These are phyloP conservation scores for Cataglyphis livida DNA, from an alignment of 2,888 invertebrate genomes.

Conservation along the genomic window DNA sequence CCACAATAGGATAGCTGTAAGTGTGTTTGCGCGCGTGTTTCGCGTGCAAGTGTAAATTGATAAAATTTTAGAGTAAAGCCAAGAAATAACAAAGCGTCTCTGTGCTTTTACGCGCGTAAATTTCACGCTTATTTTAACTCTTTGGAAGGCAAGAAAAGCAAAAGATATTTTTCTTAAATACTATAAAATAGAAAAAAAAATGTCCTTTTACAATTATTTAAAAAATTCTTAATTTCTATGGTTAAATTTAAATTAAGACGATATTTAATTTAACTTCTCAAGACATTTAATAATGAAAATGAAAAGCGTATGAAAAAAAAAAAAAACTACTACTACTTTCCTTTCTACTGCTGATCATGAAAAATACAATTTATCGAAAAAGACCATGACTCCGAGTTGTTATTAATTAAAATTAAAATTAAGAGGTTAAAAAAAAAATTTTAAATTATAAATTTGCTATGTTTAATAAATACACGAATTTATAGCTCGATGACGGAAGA, in stretches of 20 bases:
- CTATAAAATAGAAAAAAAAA: neutral
- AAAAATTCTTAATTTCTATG: neutral
- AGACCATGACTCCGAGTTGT: neutral
- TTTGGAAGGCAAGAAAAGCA: neutral
- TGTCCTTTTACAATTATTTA: neutral
- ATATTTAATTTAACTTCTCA: neutral
- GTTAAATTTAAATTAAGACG: neutral
- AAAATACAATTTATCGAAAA: constrained; percentile 1
- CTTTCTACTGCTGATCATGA: neutral
- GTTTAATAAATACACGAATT: neutral
- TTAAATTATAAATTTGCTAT: constrained; percentile 2
- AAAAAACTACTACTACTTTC: neutral
- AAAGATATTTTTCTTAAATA: neutral
- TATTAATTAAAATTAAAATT: neutral
- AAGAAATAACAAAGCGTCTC: neutral
- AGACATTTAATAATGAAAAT: neutral
- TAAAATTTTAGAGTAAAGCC: neutral
- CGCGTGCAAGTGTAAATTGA: neutral
- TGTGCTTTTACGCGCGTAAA: neutral
- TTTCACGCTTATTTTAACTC: constrained; percentile 2
- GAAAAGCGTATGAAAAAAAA: neutral
- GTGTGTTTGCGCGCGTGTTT: neutral
- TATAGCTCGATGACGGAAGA: neutral
- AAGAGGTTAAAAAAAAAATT: neutral
- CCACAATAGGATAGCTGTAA: neutral